Conservation (phyloP, 1,140 invertebrate species). For the Brachionus asplanchnoidis region DNA sequence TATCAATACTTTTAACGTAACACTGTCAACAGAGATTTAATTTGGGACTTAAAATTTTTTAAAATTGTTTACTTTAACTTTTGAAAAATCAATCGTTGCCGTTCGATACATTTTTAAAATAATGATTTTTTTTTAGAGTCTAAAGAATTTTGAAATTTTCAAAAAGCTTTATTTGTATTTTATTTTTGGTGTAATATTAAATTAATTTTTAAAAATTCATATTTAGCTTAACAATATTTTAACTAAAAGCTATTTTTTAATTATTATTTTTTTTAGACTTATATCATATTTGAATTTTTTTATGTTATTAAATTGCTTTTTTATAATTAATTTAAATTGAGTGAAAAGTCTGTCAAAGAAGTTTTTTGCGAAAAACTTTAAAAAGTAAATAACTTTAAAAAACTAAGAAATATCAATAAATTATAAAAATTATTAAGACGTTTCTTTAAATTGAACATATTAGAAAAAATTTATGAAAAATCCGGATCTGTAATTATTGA, state of each 20-base stretch:
- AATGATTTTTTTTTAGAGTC: not conserved
- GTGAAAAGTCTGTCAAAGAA: too few relatives aligned
- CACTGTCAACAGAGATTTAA: conserved; percentile 51
- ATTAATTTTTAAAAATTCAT: not conserved
- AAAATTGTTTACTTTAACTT: not conserved
- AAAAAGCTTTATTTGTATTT: not conserved
- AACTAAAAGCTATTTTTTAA: not conserved
- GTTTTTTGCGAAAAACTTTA: too few relatives aligned
- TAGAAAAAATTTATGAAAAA: too few relatives aligned
- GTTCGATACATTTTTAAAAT: not conserved
- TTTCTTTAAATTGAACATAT: too few relatives aligned
- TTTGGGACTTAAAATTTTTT: not conserved
- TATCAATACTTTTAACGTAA: conserved; percentile 70
- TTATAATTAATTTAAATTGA: too few relatives aligned
- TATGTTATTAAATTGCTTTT: not conserved
- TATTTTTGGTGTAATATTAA: not conserved
- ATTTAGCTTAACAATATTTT: not conserved
- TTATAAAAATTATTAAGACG: too few relatives aligned
- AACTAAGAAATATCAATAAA: too few relatives aligned
- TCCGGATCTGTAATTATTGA: too few relatives aligned
- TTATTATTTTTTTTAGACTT: too few relatives aligned
- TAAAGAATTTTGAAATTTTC: not conserved
- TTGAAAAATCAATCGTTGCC: not conserved
- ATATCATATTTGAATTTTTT: not conserved
- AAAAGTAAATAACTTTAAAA: not conserved